Conservation (phyloP, 2,113 vertebrate genomes). For the Nycticebus coucang region DNA sequence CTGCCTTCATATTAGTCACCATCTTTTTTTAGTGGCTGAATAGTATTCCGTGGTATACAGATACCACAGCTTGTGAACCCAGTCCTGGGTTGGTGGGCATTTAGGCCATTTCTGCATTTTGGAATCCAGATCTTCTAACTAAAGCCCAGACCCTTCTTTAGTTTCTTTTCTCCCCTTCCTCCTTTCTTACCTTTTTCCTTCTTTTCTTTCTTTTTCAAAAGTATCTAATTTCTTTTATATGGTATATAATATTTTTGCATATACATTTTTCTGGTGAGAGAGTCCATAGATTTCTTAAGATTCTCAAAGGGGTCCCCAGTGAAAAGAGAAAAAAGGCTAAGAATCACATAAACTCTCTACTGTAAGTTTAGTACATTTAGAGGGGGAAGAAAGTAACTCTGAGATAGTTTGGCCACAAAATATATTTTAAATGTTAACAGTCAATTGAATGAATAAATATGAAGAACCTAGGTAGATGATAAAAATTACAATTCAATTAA, state of each 20-base stretch:
- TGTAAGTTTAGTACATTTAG: background rate
- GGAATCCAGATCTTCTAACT: background rate
- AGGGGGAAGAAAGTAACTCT: background rate
- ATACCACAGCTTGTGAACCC: too few species aligned
- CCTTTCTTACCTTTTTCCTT: background rate
- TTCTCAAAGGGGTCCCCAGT: background rate
- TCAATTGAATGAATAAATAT: background rate
- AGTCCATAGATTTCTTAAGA: background rate
- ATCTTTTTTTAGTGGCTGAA: too few species aligned
- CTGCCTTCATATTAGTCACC: too few species aligned
- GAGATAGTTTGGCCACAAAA: background rate
- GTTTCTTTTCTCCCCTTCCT: background rate
- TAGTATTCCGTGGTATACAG: too few species aligned
- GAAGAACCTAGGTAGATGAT: background rate
- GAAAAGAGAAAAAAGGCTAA: background rate
- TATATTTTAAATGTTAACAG: background rate
- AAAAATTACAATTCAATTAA: constrained; percentile 46
- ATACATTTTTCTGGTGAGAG: background rate
- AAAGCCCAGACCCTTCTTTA: background rate
- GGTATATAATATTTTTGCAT: background rate
- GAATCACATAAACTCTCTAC: background rate
- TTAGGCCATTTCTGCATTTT: background rate
- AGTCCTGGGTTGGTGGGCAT: too few species aligned
- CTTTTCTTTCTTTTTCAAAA: background rate
- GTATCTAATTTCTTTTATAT: background rate